Percentiles rank a stretch among this genome's conserved stretches.
These are phyloP conservation scores for Eretmochelys imbricata DNA, from an alignment of 2,113 vertebrate genomes.

Conservation along the genomic window DNA sequence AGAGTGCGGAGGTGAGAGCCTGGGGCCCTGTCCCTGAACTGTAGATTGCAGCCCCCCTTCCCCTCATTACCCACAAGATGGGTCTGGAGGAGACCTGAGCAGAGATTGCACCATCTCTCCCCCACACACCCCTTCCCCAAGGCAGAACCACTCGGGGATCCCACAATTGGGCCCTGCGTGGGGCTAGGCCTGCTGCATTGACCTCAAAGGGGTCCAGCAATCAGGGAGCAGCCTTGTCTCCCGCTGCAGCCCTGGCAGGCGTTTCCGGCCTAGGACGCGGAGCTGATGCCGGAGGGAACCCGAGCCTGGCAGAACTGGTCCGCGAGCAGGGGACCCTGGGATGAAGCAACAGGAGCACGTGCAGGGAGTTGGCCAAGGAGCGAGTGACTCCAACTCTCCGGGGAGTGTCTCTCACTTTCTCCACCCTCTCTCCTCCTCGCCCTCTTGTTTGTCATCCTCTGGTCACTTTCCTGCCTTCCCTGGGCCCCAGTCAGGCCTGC, in stretches of 20 bases:
- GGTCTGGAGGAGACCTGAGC: not conserved
- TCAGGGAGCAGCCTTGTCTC: not conserved
- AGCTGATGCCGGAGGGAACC: not conserved
- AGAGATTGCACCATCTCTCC: not conserved
- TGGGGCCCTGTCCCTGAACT: too few relatives aligned
- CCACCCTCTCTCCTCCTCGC: not conserved
- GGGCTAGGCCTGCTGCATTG: not conserved
- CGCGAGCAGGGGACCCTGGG: not conserved
- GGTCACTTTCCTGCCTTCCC: not conserved
- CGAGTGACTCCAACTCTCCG: not conserved
- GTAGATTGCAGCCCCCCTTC: not conserved
- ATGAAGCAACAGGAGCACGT: not conserved
- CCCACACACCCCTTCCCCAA: not conserved
- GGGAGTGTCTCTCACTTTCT: not conserved
- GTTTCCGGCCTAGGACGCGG: not conserved
- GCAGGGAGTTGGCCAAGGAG: not conserved
- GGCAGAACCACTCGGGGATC: not conserved
- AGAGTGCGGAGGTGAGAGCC: not conserved
- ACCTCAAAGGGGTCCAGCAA: not conserved
- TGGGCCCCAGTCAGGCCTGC: not conserved
- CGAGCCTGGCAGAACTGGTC: not conserved
- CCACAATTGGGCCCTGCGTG: not conserved
- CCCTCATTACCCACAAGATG: not conserved
- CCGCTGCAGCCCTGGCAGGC: not conserved
- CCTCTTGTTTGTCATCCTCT: not conserved